phyloP scores from a whole-genome alignment of 2,113 vertebrate species.

The Callocephalon fimbriatum region DNA sequence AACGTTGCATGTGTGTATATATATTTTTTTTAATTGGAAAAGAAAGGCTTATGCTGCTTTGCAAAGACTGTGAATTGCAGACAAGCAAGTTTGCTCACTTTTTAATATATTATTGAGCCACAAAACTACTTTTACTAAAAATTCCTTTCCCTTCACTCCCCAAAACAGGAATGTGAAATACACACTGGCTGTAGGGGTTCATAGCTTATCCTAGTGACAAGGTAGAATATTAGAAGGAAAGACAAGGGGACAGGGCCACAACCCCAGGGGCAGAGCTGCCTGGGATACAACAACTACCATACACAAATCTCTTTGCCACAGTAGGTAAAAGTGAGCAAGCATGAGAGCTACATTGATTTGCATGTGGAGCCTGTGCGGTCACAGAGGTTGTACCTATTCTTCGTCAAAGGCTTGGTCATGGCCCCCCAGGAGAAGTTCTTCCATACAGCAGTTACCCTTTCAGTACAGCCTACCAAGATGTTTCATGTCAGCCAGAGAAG shows the following conservation, averaged over 20 bases:
- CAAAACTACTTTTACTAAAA: neutral
- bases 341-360: neutral
- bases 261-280: neutral
- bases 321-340: neutral
- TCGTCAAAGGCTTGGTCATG: neutral
- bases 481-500: neutral
- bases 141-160: neutral
- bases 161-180: neutral
- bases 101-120: neutral
- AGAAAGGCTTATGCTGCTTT: constrained; percentile 63
- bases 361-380: neutral
- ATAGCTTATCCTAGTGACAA: neutral
- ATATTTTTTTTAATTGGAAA: constrained; percentile 66
- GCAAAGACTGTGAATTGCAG: constrained; percentile 42
- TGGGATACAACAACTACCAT: neutral
- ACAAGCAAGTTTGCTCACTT: neutral
- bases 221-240: neutral
- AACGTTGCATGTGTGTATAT: neutral
- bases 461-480: neutral
- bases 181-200: fast-evolving
- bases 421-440: neutral
- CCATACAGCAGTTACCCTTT: neutral
- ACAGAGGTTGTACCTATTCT: neutral
- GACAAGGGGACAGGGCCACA: neutral
- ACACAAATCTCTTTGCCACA: neutral